Evolutionary conservation across 92 coral and sea anemone genomes (phyloP).

Genomic region (Phenganax stokvisi): DNA sequence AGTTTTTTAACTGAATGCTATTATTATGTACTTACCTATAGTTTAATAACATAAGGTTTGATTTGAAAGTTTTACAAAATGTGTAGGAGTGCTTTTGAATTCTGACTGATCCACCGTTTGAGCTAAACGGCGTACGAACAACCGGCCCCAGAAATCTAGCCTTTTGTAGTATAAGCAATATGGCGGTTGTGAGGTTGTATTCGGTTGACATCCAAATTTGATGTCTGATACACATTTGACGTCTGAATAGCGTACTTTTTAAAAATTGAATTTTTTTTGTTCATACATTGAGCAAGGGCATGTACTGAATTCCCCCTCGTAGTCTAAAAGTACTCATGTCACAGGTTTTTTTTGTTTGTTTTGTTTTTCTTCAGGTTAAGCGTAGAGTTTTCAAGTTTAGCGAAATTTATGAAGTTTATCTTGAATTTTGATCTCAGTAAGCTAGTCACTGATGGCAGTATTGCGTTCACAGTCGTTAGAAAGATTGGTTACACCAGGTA

Average conservation of each 20-base stretch:
- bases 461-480: conserved; percentile 11
- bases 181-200: not conserved
- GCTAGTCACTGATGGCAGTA: conserved; percentile 3
- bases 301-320: no score
- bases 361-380: not conserved
- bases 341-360: not conserved
- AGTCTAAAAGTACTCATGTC: not conserved
- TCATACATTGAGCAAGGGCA: no score
- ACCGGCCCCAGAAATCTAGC: not conserved
- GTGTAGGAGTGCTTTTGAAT: no score
- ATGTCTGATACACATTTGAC: no score
- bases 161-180: not conserved
- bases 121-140: no score
- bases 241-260: no score
- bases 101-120: no score
- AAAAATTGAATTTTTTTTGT: no score
- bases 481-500: conserved; percentile 25
- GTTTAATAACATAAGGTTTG: no score
- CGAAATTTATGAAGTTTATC: conserved; percentile 26
- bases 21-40: no score
- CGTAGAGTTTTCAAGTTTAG: conserved; percentile 32
- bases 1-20: no score
- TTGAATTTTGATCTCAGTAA: conserved; percentile 24
- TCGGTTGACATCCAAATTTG: not conserved
- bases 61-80: no score